Evolutionary conservation across 2,113 vertebrate genomes (phyloP), one percentile per base, ranked within the genome.

Genomic region (Cynoglossus semilaevis): DNA sequence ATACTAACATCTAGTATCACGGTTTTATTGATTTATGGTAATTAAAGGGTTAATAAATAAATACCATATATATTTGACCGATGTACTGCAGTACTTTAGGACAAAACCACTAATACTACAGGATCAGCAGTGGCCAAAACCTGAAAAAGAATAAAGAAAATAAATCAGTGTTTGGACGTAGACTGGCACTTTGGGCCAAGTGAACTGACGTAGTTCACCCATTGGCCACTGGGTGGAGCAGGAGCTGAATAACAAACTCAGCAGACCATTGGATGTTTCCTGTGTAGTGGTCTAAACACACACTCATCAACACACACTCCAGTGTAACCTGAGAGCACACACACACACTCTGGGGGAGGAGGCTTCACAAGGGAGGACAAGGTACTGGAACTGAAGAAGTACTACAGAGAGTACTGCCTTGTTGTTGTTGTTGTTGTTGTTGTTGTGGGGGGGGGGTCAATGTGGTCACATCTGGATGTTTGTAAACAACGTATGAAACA

Each of bases 221-320:
- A 89, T 85, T 81, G 85, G 85, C 80, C 81, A 83, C 87, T 74
- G 58, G 77, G 84, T 77, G 79, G 82, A 45, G 78, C 87, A 73
- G 87, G 87, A 89, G 81, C 84, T 88, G 85, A 88, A 89, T 89
- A 87, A 84, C 83, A 88, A 89, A 84, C 82, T 73, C 72, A 80
- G 77, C n/a, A n/a, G n/a, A n/a, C 77, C 65, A 71, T 67, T 75
- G 72, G 74, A 85, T 80, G 82, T 82, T 77, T 83, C 79, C 63
- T 73, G 76, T 79, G 65, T 75, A 70, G 46, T 60, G 50, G 36
- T 11, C 43, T 49, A 58, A 64, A 52, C 68, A 76, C 38, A 71
- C 19, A 54, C 38, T 60, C 72, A 62, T 64, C 22, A 13, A 66
- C 63, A 44, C 51, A 36, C 44, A 41, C 50, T 70, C 47, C 74